Evolutionary conservation across 2,113 vertebrate genomes (phyloP), one percentile per base, ranked within the genome.

Genomic region (Peromyscus leucopus): DNA sequence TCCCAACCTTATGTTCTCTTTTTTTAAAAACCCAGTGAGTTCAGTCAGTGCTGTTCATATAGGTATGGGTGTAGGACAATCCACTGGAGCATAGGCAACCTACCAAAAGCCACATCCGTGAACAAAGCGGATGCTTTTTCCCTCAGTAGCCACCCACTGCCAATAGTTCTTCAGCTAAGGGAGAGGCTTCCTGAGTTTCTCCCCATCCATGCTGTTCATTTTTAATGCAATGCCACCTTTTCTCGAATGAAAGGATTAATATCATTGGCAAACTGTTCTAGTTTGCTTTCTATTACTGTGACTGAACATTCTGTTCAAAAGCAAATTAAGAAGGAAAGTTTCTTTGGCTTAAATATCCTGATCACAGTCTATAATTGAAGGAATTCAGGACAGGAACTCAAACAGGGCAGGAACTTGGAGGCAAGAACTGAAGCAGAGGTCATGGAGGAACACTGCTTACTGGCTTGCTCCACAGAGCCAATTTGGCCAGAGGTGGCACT

Each of bases 171-270:
- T 42, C 15, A 42, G 82, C 57, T 84, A 83, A 11, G 36, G 1
- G 22, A 39, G 57, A 61, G 22, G 9, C n/a, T 63, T 84, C 59
- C 24, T 2, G 26, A 63, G 24, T 63, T 63, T 42, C n/a, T 63
- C 57, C 7, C 13, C 82, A 84, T 84, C 2, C 13, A 42, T 16
- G 36, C 31, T 80, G 10, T 13, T 39, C 2, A 26, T 42, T 63
- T 67, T 46, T 10, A 33, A 15, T 42, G 28, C 24, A 48, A 69
- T 55, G 33, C 3, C 21, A 10, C 46, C 4, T 93, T 88, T 95
- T 90, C 83, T 76, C 83, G 82, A 96, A 97, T 76, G 31, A 82
- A 91, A 67, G 46, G 72, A 76, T 61, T 89, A 75, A 71, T 71
- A 57, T 9, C n/a, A 51, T 7, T 90, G 57, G 31, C 39, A 96